Conservation (phyloP, 2,888 invertebrate species). For the Protophormia terraenovae region DNA sequence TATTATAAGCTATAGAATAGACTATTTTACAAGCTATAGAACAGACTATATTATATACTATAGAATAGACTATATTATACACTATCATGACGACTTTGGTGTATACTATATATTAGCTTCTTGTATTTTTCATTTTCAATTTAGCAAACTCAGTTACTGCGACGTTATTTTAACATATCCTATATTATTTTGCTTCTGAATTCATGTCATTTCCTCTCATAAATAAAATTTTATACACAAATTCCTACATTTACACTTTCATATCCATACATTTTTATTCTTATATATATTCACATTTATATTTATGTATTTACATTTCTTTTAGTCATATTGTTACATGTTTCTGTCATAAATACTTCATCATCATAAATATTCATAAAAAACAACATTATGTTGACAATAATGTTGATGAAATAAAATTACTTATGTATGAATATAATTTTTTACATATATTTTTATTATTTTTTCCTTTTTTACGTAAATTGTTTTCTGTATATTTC, state of each 20-base stretch:
- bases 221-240: too few relatives aligned
- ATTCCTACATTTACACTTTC: background rate
- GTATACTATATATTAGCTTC: too few relatives aligned
- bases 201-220: too few relatives aligned
- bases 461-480: background rate
- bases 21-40: too few relatives aligned
- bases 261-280: background rate
- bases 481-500: background rate
- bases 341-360: background rate
- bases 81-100: too few relatives aligned
- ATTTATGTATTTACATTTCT: background rate
- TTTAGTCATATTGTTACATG: background rate
- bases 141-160: too few relatives aligned
- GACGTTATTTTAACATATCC: too few relatives aligned
- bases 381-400: background rate
- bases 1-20: too few relatives aligned
- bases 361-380: slow-evolving; percentile 9
- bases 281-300: background rate
- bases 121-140: too few relatives aligned
- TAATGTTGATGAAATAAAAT: background rate
- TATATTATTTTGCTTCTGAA: too few relatives aligned
- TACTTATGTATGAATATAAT: background rate
- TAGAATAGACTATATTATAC: too few relatives aligned
- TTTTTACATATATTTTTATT: background rate
- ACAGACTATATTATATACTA: too few relatives aligned